A percentile compares a stretch with the other conserved stretches of the same genome.
Conservation (phyloP, 1,140 invertebrate genomes). For the Zaprionus kolodkinae region DNA sequence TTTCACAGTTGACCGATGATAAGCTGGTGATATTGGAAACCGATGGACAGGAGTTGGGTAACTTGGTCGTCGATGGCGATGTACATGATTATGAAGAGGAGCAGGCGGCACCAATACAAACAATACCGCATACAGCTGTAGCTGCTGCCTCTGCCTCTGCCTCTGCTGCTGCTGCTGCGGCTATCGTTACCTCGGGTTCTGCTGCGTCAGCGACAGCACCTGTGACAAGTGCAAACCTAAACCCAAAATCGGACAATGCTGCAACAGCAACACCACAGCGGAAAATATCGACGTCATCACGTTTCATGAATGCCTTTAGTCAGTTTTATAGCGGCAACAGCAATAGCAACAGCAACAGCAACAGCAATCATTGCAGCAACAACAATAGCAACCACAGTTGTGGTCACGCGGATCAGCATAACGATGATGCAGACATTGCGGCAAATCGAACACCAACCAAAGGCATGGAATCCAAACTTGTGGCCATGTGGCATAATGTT, state of each 20-base stretch:
- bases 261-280: slow-evolving; percentile 70
- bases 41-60: slow-evolving; percentile 30
- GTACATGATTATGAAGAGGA: slow-evolving; percentile 73
- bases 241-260: slow-evolving; percentile 64
- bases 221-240: slow-evolving; percentile 47
- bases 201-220: slow-evolving; percentile 44
- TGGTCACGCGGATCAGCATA: slow-evolving; percentile 61
- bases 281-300: slow-evolving; percentile 82
- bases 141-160: slow-evolving; percentile 30
- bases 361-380: slow-evolving; percentile 12
- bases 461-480: slow-evolving; percentile 91
- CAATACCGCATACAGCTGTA: slow-evolving; percentile 49
- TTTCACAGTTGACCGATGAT: slow-evolving; percentile 80
- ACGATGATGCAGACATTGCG: slow-evolving; percentile 56
- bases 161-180: slow-evolving; percentile 23
- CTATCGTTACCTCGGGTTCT: slow-evolving; percentile 25
- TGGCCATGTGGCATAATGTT: slow-evolving; percentile 95
- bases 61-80: slow-evolving; percentile 21
- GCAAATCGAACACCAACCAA: slow-evolving; percentile 84
- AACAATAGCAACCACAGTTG: slow-evolving; percentile 28
- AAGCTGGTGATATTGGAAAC: slow-evolving; percentile 70
- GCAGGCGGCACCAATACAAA: slow-evolving; percentile 77
- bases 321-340: slow-evolving; percentile 70
- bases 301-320: slow-evolving; percentile 82
- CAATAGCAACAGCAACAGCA: slow-evolving; percentile 39